Evolutionary conservation across 2,113 vertebrate genomes (phyloP).

Genomic region (Dipodomys spectabilis): DNA sequence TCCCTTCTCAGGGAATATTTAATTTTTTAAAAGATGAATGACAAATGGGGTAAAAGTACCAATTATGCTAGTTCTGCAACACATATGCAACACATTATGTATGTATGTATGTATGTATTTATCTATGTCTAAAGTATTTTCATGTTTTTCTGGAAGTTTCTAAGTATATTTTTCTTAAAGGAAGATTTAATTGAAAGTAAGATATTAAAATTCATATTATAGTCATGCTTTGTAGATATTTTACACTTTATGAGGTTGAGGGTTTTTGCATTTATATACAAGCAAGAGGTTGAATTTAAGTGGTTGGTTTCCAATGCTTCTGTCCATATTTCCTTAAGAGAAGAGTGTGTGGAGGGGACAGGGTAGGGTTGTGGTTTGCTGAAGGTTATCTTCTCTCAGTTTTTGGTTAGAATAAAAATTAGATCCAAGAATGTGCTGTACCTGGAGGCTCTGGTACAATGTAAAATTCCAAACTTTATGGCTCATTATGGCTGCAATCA

Average conservation of each 20-base stretch:
- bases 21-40: constrained; percentile 5
- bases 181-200: neutral
- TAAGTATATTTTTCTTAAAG: neutral
- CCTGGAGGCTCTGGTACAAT: constrained; percentile 38
- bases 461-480: constrained; percentile 55
- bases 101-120: neutral
- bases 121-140: neutral
- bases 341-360: neutral
- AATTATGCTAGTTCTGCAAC: constrained; percentile 7
- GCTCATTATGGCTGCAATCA: constrained; percentile 44
- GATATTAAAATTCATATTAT: neutral
- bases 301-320: neutral
- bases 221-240: neutral
- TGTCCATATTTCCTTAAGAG: constrained; percentile 19
- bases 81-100: neutral
- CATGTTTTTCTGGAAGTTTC: constrained; percentile 6
- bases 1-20: constrained; percentile 13
- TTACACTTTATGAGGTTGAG: neutral
- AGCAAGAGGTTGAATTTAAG: neutral
- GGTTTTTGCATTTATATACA: neutral
- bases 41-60: constrained; percentile 6
- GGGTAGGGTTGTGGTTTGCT: neutral
- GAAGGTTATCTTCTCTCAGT: constrained; percentile 3
- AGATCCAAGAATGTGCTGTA: constrained; percentile 38
- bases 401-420: constrained; percentile 65